A percentile compares a stretch with the other conserved stretches of the same genome.
These are phyloP conservation scores for Disparrhopalites patrizii DNA, from an alignment of 2,888 invertebrate genomes.

Conservation along the genomic window DNA sequence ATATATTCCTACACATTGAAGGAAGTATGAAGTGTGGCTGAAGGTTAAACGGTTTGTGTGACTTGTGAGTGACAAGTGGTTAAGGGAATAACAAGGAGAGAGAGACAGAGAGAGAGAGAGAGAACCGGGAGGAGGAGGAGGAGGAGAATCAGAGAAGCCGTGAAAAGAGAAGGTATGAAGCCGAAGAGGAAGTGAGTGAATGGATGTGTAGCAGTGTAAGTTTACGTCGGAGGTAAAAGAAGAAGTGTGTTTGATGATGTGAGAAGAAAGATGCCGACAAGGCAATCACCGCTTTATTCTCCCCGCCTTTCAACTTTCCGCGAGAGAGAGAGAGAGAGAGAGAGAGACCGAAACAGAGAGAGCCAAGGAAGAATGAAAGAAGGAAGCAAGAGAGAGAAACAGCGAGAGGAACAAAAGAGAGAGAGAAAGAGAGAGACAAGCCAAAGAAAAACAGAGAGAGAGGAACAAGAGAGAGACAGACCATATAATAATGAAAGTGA, in stretches of 20 bases:
- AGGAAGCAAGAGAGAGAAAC: too few species aligned
- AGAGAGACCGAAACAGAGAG: too few species aligned
- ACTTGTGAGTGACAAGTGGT: constrained; percentile 26
- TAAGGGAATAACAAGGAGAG: background rate
- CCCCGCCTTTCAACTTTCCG: constrained; percentile 20
- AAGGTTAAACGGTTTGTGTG: constrained; percentile 27
- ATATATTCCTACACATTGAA: too few species aligned
- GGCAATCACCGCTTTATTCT: constrained; percentile 23
- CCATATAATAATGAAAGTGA: too few species aligned
- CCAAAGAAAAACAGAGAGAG: too few species aligned
- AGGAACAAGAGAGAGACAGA: too few species aligned
- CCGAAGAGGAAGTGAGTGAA: constrained; percentile 4
- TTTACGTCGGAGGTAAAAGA: constrained; percentile 21
- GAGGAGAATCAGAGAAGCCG: background rate
- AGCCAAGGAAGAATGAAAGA: too few species aligned
- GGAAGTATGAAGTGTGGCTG: constrained; percentile 26
- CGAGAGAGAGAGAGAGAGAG: too few species aligned
- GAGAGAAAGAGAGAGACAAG: too few species aligned
- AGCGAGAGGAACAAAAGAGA: too few species aligned
- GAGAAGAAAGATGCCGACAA: constrained; percentile 19
- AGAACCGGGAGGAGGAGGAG: too few species aligned
- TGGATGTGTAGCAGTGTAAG: constrained; percentile 8
- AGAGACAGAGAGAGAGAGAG: background rate
- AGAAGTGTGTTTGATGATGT: constrained; percentile 20
- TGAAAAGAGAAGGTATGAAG: too few species aligned